Evolutionary conservation across 2,888 invertebrate genomes (phyloP).

Genomic region (Tortrix viridana): DNA sequence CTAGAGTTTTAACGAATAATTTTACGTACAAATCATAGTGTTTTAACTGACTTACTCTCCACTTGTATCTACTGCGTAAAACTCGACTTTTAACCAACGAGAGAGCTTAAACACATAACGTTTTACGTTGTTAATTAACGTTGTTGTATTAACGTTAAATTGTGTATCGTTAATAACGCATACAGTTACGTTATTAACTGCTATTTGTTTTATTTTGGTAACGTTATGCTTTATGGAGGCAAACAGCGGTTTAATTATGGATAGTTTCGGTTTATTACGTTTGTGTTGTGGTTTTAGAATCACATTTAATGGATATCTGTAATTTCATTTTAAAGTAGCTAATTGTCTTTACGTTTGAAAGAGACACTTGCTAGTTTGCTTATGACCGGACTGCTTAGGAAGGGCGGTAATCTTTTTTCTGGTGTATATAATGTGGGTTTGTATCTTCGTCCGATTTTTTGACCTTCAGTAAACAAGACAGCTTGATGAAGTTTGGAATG

Average conservation of each 20-base stretch:
- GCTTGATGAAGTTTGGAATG: too few relatives aligned
- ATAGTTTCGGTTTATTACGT: not conserved
- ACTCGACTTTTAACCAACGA: not conserved
- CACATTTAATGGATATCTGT: too few relatives aligned
- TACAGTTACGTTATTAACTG: conserved; percentile 10
- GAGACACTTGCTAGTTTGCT: too few relatives aligned
- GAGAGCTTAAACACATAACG: conserved; percentile 15
- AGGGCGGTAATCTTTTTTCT: too few relatives aligned
- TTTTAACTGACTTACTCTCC: conserved; percentile 2
- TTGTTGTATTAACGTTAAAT: conserved; percentile 7
- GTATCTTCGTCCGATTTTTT: too few relatives aligned
- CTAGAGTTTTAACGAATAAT: too few relatives aligned
- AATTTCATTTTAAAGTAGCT: too few relatives aligned
- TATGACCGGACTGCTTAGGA: too few relatives aligned
- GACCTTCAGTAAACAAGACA: too few relatives aligned
- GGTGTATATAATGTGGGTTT: too few relatives aligned
- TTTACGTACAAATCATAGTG: not conserved
- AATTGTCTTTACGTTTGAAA: too few relatives aligned
- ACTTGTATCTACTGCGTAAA: not conserved
- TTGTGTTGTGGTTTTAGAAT: not conserved
- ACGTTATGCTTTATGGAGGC: conserved; percentile 9
- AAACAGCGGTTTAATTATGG: not conserved
- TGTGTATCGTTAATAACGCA: conserved; percentile 13
- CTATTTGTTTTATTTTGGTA: not conserved
- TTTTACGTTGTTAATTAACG: conserved; percentile 17